Base-by-base conservation (phyloP, 1,140 invertebrate species). In the Acarapis woodi region DNA sequence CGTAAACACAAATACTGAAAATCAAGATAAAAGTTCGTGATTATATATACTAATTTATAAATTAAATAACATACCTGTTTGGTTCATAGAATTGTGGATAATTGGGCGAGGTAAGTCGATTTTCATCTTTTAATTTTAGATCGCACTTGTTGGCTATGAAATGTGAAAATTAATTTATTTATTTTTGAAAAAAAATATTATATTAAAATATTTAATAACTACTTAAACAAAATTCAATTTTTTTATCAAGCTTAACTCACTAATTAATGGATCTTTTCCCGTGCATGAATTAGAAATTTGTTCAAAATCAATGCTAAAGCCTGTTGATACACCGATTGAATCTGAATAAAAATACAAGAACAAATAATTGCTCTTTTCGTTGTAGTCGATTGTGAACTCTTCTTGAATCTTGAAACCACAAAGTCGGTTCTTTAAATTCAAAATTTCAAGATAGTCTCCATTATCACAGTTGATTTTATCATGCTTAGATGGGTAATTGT, bases 201-300 rank as follows among this genome's bases (percentile, higher is more conserved):
- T 37, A 16, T 28, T 16, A 2, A 24, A n/a, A 14, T 15, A 23
- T 37, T 5, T 26, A 23, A 10, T 12, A 32, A n/a, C n/a, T n/a
- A n/a, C n/a, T n/a, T n/a, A n/a, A n/a, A n/a, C n/a, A n/a, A n/a
- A n/a, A n/a, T n/a, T n/a, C n/a, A n/a, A n/a, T n/a, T n/a, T n/a
- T n/a, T n/a, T n/a, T n/a, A n/a, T n/a, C n/a, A n/a, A n/a, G n/a
- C n/a, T n/a, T n/a, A n/a, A n/a, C n/a, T n/a, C n/a, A n/a, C n/a
- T n/a, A n/a, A n/a, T n/a, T n/a, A n/a, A n/a, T n/a, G n/a, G n/a
- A n/a, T n/a, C n/a, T n/a, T n/a, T n/a, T 12, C 3, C 24, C 16
- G n/a, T n/a, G 23, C 47, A 48, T 19, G 45, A 47, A 19, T 47
- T 42, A 19, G 39, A 38, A 4, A 48, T 20, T 35, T 48, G 47